Percentiles rank a stretch among this genome's conserved stretches.
These are phyloP conservation scores for Cercopithecus neglectus DNA, from an alignment of 2,797 vertebrate genomes.

Conservation along the genomic window DNA sequence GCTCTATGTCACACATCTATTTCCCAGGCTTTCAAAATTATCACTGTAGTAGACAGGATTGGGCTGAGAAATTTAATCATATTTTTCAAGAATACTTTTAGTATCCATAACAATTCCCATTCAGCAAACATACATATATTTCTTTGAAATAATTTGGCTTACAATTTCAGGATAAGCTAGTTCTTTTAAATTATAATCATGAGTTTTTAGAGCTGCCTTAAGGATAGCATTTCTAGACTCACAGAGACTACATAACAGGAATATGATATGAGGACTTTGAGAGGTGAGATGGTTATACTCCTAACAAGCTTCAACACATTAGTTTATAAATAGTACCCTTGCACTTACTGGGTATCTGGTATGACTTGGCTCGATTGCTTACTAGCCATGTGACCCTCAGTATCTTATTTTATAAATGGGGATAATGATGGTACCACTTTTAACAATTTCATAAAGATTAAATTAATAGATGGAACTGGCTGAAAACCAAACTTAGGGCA, in stretches of 20 bases:
- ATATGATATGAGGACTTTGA: background rate
- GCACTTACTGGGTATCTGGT: background rate
- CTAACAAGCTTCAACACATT: background rate
- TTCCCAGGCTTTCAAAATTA: background rate
- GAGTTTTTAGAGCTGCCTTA: background rate
- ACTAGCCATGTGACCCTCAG: background rate
- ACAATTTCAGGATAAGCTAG: constrained; percentile 15
- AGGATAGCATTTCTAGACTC: background rate
- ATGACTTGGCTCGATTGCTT: background rate
- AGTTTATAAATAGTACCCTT: background rate
- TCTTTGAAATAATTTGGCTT: constrained; percentile 10
- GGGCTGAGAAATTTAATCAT: background rate
- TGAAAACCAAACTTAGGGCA: background rate
- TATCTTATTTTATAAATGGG: background rate
- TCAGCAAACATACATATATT: background rate
- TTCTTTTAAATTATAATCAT: constrained; percentile 9
- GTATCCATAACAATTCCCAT: background rate
- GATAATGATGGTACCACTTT: background rate
- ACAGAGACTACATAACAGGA: background rate
- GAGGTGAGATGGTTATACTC: background rate
- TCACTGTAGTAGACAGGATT: background rate
- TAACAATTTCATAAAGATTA: background rate
- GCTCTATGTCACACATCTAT: background rate
- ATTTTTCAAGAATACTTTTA: background rate
- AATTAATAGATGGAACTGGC: background rate